phyloP scores from a whole-genome alignment of 2,113 vertebrate species.

The Loxodonta africana region DNA sequence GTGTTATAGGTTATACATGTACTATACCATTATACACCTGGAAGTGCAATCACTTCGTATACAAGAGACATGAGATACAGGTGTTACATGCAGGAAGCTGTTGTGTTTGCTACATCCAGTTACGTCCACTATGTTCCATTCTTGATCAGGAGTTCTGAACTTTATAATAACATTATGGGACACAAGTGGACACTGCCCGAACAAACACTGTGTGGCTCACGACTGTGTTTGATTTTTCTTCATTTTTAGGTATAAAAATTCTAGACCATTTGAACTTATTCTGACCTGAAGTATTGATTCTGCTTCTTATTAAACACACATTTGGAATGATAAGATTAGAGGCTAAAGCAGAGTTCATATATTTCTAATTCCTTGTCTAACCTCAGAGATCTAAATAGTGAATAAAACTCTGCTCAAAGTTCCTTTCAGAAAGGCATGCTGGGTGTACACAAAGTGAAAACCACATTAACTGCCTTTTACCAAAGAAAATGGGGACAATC shows the following conservation, averaged over 20 bases:
- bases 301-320: conserved; percentile 77
- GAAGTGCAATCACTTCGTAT: no score
- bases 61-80: no score
- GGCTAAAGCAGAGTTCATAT: conserved; percentile 63
- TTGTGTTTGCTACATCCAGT: no score
- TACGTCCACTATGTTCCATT: no score
- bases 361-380: conserved; percentile 75
- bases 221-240: neutral
- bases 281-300: conserved; percentile 72
- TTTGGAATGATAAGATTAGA: conserved; percentile 67
- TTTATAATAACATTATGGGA: no score
- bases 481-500: neutral
- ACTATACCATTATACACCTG: no score
- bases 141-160: no score
- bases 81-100: no score
- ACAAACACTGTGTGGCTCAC: no score
- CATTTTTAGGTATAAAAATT: conserved; percentile 46
- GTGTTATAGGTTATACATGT: no score
- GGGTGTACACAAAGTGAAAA: neutral
- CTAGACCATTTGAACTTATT: conserved; percentile 68
- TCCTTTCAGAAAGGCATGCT: neutral
- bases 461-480: neutral
- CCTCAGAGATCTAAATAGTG: conserved; percentile 68
- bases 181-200: no score
- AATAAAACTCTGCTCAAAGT: conserved; percentile 39